These are phyloP conservation scores for Pandemis cinnamomeana DNA, from an alignment of 2,888 invertebrate species.

Conservation along the genomic window DNA sequence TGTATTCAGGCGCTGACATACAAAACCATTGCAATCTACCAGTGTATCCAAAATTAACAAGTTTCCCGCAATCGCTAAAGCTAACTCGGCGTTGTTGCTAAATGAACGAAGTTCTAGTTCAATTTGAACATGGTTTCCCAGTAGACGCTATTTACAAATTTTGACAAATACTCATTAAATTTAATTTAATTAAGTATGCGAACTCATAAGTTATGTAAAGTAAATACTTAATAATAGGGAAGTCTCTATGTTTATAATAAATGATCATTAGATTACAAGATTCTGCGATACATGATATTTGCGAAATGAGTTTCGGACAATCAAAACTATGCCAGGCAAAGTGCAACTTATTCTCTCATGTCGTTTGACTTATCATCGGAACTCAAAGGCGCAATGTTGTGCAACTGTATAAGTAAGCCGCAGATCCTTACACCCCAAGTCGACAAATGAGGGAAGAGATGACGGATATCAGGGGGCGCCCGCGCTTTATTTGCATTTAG, in stretches of 20 bases:
- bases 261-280: no score
- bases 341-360: neutral
- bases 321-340: no score
- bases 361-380: neutral
- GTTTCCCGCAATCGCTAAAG: constrained; percentile 24
- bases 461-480: constrained; percentile 70
- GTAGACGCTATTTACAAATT: neutral
- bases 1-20: constrained; percentile 24
- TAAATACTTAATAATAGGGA: no score
- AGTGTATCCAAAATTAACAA: constrained; percentile 32
- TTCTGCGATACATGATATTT: no score
- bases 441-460: constrained; percentile 76
- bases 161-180: no score
- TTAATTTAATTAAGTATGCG: no score
- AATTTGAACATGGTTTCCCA: constrained; percentile 15
- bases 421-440: constrained; percentile 51
- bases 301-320: no score
- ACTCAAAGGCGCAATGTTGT: constrained; percentile 12
- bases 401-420: constrained; percentile 32
- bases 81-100: constrained; percentile 23
- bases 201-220: no score
- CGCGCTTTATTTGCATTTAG: constrained; percentile 77
- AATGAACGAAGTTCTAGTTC: constrained; percentile 1
- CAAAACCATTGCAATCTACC: constrained; percentile 13
- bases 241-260: no score